A percentile compares a stretch with the other conserved stretches of the same genome.
Evolutionary conservation across 2,113 vertebrate genomes (phyloP).

Genomic region (Coryphaenoides rupestris): DNA sequence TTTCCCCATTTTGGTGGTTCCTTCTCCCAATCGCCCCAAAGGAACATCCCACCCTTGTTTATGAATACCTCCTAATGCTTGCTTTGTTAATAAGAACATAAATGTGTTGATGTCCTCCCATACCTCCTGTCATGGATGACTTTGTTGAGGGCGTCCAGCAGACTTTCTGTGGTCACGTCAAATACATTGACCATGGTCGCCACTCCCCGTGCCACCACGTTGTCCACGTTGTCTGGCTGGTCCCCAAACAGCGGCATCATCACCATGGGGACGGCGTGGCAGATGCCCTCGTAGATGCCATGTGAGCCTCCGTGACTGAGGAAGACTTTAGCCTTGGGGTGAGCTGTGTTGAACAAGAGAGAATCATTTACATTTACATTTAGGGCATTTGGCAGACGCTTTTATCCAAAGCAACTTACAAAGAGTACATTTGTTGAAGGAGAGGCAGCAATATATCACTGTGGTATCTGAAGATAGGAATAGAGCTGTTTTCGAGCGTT

Average conservation of each 20-base stretch:
- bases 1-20: no score
- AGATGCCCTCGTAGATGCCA: constrained; percentile 87
- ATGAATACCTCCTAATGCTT: no score
- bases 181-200: constrained; percentile 75
- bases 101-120: constrained; percentile 21
- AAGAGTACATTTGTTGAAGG: no score
- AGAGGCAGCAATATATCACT: no score
- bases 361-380: background rate
- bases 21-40: no score
- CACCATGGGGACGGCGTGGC: constrained; percentile 88
- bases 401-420: no score
- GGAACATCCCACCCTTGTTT: no score
- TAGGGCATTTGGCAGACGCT: no score
- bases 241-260: constrained; percentile 91
- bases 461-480: no score
- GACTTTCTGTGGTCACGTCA: constrained; percentile 75
- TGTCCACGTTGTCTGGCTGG: constrained; percentile 84
- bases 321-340: constrained; percentile 86
- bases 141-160: constrained; percentile 73
- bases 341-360: constrained; percentile 64
- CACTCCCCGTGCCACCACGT: constrained; percentile 77
- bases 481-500: no score
- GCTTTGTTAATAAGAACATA: background rate
- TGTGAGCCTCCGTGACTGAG: constrained; percentile 91
- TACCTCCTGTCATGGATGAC: constrained; percentile 84